These are phyloP conservation scores for Dermolepida albohirtum DNA, from an alignment of 2,888 invertebrate species.

Conservation along the genomic window DNA sequence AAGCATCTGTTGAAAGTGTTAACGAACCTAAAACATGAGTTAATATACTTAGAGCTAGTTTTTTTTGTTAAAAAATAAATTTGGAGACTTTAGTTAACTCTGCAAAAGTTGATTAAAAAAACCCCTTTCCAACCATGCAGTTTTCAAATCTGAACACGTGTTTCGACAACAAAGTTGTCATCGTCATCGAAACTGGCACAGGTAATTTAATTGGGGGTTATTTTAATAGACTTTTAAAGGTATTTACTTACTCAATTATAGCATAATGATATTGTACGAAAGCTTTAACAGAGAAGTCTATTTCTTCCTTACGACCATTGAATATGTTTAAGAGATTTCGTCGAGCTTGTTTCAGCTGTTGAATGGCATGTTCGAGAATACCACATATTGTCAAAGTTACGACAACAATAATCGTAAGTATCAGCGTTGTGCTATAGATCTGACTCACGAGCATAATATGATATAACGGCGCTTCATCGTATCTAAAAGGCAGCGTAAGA, in stretches of 20 bases:
- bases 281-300: too few species aligned
- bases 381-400: constrained; percentile 53
- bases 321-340: constrained; percentile 27
- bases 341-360: constrained; percentile 51
- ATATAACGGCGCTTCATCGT: constrained; percentile 50
- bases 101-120: too few species aligned
- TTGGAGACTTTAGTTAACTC: too few species aligned
- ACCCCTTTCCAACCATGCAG: too few species aligned
- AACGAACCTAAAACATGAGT: constrained; percentile 49
- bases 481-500: constrained; percentile 49
- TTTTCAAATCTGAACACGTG: too few species aligned
- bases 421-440: too few species aligned
- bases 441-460: constrained; percentile 51
- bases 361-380: constrained; percentile 50
- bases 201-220: neutral
- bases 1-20: constrained; percentile 50
- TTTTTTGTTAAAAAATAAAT: too few species aligned
- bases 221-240: too few species aligned
- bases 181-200: too few species aligned
- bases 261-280: constrained; percentile 52
- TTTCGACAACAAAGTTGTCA: too few species aligned
- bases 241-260: constrained; percentile 54
- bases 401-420: constrained; percentile 53
- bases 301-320: too few species aligned
- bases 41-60: too few species aligned